A percentile compares a stretch with the other conserved stretches of the same genome.
These are phyloP conservation scores for Teinopalpus imperialis DNA, from an alignment of 2,888 invertebrate species.

Conservation along the genomic window DNA sequence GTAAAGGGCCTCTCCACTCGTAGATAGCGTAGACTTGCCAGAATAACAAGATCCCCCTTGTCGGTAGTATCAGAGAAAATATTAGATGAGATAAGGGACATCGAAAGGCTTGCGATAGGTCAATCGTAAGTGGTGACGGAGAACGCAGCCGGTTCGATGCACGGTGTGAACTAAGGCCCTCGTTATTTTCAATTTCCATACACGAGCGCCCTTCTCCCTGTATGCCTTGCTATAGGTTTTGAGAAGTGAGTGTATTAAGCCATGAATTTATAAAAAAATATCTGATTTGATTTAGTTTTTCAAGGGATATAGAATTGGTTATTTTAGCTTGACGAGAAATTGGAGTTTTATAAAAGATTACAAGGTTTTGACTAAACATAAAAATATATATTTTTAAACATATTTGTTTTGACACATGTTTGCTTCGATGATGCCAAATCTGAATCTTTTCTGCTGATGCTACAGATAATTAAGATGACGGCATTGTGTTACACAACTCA, in stretches of 20 bases:
- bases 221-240: conserved; percentile 68
- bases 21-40: conserved; percentile 65
- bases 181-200: conserved; percentile 82
- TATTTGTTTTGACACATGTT: too few relatives aligned
- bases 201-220: conserved; percentile 71
- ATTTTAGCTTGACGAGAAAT: too few relatives aligned
- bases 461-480: too few relatives aligned
- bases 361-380: too few relatives aligned
- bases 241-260: conserved; percentile 72
- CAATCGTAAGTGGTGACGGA: conserved; percentile 60
- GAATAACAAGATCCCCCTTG: conserved; percentile 54
- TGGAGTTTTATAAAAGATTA: too few relatives aligned
- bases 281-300: conserved; percentile 34
- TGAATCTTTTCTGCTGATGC: too few relatives aligned
- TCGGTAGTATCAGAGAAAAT: conserved; percentile 54
- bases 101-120: conserved; percentile 55
- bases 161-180: conserved; percentile 75
- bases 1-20: conserved; percentile 76
- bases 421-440: too few relatives aligned
- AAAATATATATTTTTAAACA: too few relatives aligned
- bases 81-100: conserved; percentile 59
- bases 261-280: conserved; percentile 77
- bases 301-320: too few relatives aligned
- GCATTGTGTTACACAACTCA: too few relatives aligned
- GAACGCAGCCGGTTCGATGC: conserved; percentile 69